Percentiles rank a stretch among this genome's conserved stretches.
Evolutionary conservation across 2,888 invertebrate genomes (phyloP).

Genomic region (Rotaria sp.): DNA sequence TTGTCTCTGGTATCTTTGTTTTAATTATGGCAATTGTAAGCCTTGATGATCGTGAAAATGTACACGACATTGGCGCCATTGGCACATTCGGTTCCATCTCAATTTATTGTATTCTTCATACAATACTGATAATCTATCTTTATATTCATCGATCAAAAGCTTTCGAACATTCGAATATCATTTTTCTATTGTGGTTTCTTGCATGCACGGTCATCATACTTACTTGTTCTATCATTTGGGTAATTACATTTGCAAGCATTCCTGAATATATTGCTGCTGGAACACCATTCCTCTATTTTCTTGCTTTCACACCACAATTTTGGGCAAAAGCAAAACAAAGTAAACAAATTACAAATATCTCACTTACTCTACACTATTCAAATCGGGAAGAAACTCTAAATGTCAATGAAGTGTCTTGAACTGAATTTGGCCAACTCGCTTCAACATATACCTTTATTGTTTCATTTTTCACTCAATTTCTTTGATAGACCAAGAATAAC

Average conservation of each 20-base stretch:
- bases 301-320: background rate
- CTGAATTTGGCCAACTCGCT: too few relatives aligned
- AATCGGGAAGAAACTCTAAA: background rate
- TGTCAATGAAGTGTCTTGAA: too few relatives aligned
- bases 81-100: background rate
- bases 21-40: slow-evolving; percentile 8
- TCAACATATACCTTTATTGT: too few relatives aligned
- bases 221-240: background rate
- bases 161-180: background rate
- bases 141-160: background rate
- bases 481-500: too few relatives aligned
- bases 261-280: background rate
- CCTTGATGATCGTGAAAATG: background rate
- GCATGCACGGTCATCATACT: background rate
- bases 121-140: background rate
- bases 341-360: background rate
- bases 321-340: background rate
- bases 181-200: background rate
- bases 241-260: background rate
- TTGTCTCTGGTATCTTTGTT: background rate
- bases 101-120: background rate
- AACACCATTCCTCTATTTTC: background rate
- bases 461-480: too few relatives aligned
- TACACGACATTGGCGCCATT: background rate
- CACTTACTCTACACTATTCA: background rate